Conservation (phyloP, 2,797 vertebrate genomes). For the Rhinogobio ventralis region DNA sequence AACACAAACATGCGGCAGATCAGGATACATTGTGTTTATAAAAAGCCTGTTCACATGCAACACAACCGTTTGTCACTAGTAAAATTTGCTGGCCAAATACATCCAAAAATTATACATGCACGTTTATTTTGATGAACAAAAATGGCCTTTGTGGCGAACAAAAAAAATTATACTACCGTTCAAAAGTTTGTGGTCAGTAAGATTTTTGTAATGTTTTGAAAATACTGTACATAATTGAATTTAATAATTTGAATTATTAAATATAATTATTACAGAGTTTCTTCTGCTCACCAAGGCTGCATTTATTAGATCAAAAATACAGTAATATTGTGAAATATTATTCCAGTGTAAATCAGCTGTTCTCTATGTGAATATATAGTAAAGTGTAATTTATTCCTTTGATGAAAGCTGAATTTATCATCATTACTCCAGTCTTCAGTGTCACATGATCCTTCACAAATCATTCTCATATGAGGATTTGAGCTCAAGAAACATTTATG, state of each 20-base stretch:
- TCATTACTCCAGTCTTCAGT: background rate
- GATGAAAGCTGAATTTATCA: background rate
- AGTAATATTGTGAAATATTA: background rate
- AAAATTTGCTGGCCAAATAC: background rate
- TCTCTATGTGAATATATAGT: background rate
- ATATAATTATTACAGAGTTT: background rate
- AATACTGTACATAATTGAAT: background rate
- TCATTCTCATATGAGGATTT: background rate
- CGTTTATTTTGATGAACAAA: background rate
- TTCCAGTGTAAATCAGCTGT: rapidly evolving
- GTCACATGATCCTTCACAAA: background rate
- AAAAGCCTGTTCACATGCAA: background rate
- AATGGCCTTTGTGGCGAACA: background rate
- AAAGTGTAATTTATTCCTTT: background rate
- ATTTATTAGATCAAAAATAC: background rate
- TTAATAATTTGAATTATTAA: background rate
- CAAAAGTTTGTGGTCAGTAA: background rate
- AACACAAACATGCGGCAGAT: background rate
- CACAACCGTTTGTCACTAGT: background rate
- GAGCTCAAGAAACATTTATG: background rate
- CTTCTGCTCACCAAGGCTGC: background rate
- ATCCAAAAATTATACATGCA: background rate
- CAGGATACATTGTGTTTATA: background rate
- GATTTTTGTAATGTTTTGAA: background rate
- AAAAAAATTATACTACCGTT: background rate